These are phyloP conservation scores for Rhabdomys pumilio DNA, from an alignment of 2,797 vertebrate species.

Conservation along the genomic window DNA sequence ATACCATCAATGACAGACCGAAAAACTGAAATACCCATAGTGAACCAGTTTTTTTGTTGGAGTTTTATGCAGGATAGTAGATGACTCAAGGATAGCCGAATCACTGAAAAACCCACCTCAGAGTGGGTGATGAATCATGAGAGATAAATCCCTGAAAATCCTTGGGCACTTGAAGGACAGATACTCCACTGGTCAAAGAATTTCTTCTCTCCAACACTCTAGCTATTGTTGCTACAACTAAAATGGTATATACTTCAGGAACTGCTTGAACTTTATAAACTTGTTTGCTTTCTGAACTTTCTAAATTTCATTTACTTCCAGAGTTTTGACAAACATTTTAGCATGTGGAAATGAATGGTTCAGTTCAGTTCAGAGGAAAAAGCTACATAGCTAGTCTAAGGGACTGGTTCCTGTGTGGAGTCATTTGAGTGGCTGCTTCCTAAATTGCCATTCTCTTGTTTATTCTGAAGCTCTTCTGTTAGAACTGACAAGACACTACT, in stretches of 20 bases:
- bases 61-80: not conserved
- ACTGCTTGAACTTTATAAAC: not conserved
- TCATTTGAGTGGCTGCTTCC: not conserved
- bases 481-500: not conserved
- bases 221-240: not conserved
- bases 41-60: not conserved
- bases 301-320: not conserved
- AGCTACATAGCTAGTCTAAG: accelerated
- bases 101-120: not conserved
- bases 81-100: not conserved
- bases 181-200: not conserved
- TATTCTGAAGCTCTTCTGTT: not conserved
- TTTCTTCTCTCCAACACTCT: not conserved
- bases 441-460: not conserved
- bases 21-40: not conserved
- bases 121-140: too few species aligned
- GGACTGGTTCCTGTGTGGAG: not conserved
- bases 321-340: not conserved
- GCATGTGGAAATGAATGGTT: not conserved
- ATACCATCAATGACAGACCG: not conserved
- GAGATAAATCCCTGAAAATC: not conserved
- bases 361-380: not conserved
- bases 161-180: not conserved
- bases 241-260: not conserved
- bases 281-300: not conserved